Evolutionary conservation across 1,140 invertebrate genomes (phyloP).

Genomic region (Bombus vancouverensis): DNA sequence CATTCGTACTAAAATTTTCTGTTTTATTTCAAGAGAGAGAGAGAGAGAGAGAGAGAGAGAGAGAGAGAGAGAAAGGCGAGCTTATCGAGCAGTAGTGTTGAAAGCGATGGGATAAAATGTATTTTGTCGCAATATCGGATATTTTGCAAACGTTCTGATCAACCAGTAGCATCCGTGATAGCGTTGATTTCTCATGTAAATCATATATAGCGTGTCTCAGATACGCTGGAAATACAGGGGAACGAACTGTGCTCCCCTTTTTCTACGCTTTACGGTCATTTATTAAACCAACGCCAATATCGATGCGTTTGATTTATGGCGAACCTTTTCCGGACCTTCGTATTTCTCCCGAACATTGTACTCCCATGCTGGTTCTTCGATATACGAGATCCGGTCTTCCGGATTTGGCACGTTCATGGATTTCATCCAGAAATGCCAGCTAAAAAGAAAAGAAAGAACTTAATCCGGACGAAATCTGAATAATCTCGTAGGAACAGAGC

Average conservation of each 20-base stretch:
- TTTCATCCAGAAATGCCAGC: not conserved
- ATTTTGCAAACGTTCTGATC: not conserved
- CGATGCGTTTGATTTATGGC: slow-evolving; percentile 42
- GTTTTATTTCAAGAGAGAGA: not conserved
- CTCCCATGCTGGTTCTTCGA: not conserved
- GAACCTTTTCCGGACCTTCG: not conserved
- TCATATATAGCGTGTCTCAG: not conserved
- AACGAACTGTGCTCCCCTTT: not conserved
- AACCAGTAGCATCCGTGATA: not conserved
- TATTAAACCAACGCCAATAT: slow-evolving; percentile 43
- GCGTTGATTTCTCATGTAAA: slow-evolving; percentile 3
- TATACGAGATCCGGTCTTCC: not conserved
- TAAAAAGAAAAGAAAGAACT: not conserved
- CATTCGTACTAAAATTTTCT: not conserved
- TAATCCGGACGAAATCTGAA: not conserved
- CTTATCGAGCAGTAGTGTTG: not conserved
- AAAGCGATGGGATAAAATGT: not conserved
- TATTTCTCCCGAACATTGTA: not conserved
- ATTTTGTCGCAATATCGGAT: not conserved
- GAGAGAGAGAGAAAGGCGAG: too few species aligned
- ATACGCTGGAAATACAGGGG: not conserved
- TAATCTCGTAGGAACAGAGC: not conserved
- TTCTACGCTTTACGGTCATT: not conserved
- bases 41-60: too few species aligned
- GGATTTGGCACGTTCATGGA: not conserved